Evolutionary conservation across 2,797 vertebrate species (phyloP), one percentile per base, ranked within the genome.

Genomic region (Pseudopleuronectes americanus): DNA sequence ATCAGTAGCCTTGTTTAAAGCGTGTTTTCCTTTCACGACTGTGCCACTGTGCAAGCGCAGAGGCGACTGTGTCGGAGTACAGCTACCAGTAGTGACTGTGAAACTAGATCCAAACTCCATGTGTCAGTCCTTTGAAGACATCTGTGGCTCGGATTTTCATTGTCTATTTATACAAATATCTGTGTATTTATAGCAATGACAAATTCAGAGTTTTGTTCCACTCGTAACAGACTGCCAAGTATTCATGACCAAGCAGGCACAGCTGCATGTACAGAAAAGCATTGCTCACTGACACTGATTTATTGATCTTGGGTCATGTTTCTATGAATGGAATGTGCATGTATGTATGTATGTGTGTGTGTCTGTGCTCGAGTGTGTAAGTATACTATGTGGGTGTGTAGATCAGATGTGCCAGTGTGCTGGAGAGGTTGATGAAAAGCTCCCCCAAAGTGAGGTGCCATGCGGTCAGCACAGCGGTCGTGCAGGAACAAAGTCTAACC

Each of bases 401-500:
- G 87, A 84, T 91, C 85, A 77, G 74, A 81, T 90, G 85, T 94
- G 94, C 91, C 93, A 94, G 93, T 94, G 93, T 94, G 93, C 87
- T 64, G 90, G 91, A 84, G 92, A 89, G 92, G 95, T 94, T 94
- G 93, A 95, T 94, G 94, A 95, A 95, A 93, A 92, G 90, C 89
- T 90, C 90, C 92, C 93, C 85, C 76, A 88, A 84, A 87, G 90
- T 91, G 92, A 91, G 91, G 92, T 94, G 92, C 92, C 94, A 95
- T 95, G 95, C 95, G 93, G 79, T 92, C 92, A 93, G 94, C 94
- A 94, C 92, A 95, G 93, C 91, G 89, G 89, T 91, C 94, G 94
- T 95, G 95, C 95, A 95, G 90, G 87, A 93, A 93, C 86, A 93
- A 91, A 92, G 87, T 95, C 96, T 97, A 96, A 98, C 97, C 97